Evolutionary conservation across 1,140 invertebrate genomes (phyloP).

Genomic region (Drosophila quadrilineata): DNA sequence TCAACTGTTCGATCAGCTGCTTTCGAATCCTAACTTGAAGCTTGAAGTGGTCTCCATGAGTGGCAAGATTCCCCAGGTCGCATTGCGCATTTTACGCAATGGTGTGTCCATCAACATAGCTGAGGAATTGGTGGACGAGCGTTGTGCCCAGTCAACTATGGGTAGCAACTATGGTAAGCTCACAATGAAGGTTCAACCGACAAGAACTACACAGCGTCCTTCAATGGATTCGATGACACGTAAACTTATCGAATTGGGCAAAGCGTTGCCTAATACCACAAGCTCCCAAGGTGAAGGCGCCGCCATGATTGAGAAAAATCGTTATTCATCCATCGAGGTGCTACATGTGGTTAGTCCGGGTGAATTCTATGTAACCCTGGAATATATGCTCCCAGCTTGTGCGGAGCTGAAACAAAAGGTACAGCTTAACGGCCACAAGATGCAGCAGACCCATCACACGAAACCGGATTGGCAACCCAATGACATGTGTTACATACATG

Average conservation of each 20-base stretch:
- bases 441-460: not conserved
- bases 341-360: conserved; percentile 38
- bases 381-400: conserved; percentile 22
- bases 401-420: conserved; percentile 9
- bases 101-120: conserved; percentile 43
- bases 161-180: too few species aligned
- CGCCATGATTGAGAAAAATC: not conserved
- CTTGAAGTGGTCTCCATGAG: conserved; percentile 33
- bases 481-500: conserved; percentile 43
- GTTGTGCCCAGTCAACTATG: conserved; percentile 33
- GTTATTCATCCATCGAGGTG: conserved; percentile 19
- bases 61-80: conserved; percentile 26
- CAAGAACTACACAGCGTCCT: too few species aligned
- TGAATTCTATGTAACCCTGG: conserved; percentile 69
- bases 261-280: not conserved
- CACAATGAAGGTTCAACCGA: too few species aligned
- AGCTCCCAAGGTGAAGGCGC: not conserved
- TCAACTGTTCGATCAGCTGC: conserved; percentile 42
- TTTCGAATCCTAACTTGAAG: conserved; percentile 54
- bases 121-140: conserved; percentile 43
- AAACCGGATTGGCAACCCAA: conserved; percentile 23
- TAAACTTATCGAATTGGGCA: conserved; percentile 27
- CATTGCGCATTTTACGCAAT: conserved; percentile 35
- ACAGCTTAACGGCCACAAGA: conserved; percentile 14
- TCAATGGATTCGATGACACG: conserved; percentile 24